Evolutionary conservation across 2,113 vertebrate species (phyloP).

Genomic region (Sprattus sprattus): DNA sequence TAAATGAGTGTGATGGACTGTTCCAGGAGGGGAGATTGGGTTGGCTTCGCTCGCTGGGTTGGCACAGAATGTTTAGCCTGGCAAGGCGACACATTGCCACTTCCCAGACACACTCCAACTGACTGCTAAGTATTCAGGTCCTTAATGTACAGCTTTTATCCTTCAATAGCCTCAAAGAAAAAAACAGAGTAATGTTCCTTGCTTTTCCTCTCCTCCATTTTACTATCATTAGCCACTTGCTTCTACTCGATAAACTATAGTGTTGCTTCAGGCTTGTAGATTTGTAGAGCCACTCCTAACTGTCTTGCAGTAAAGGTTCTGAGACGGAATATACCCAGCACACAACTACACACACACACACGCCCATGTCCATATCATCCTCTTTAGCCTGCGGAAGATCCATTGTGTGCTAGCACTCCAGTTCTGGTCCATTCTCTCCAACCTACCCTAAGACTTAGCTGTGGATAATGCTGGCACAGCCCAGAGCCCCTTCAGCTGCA

Average conservation of each 20-base stretch:
- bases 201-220: background rate
- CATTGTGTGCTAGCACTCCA: background rate
- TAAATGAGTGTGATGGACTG: constrained; percentile 39
- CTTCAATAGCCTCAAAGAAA: background rate
- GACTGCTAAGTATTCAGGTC: constrained; percentile 31
- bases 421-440: background rate
- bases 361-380: background rate
- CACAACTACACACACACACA: background rate
- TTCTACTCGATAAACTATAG: background rate
- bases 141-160: background rate
- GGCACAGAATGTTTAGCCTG: constrained; percentile 41
- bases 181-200: background rate
- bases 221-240: background rate
- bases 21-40: constrained; percentile 45
- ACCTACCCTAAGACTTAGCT: background rate
- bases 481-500: background rate
- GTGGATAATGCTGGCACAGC: background rate
- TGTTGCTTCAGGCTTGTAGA: background rate
- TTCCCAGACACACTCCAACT: constrained; percentile 45
- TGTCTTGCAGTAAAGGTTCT: background rate
- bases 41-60: constrained; percentile 30
- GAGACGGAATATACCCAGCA: background rate
- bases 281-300: background rate
- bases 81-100: constrained; percentile 41
- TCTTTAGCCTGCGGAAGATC: background rate